Percentiles rank a stretch among this genome's conserved stretches.
Evolutionary conservation across 1,140 invertebrate genomes (phyloP).

Genomic region (Temnothorax nylanderi): DNA sequence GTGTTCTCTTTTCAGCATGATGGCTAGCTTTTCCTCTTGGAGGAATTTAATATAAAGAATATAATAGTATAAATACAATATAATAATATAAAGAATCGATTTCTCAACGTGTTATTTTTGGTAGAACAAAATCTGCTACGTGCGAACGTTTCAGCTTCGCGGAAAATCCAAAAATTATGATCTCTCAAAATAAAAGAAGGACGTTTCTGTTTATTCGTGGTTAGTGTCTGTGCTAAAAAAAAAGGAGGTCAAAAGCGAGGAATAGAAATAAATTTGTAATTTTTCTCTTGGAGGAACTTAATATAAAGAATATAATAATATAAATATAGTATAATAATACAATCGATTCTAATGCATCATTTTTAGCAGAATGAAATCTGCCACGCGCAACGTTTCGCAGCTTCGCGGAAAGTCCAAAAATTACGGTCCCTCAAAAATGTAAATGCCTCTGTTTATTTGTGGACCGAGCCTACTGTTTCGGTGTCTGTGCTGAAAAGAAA

Average conservation of each 20-base stretch:
- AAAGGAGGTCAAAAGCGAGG: not conserved
- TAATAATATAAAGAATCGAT: not conserved
- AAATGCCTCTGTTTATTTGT: not conserved
- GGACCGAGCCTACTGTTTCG: not conserved
- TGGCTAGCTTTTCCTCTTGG: not conserved
- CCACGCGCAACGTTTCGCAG: not conserved
- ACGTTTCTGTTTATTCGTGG: not conserved
- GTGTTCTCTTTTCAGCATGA: not conserved
- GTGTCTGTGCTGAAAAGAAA: not conserved
- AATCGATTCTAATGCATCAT: not conserved
- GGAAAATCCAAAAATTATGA: not conserved
- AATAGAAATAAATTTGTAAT: slow-evolving; percentile 6
- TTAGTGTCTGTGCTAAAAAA: not conserved
- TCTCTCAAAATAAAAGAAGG: not conserved
- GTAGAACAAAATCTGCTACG: not conserved
- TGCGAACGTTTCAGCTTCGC: not conserved
- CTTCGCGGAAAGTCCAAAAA: not conserved
- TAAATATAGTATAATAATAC: too few species aligned
- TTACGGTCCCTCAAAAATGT: not conserved
- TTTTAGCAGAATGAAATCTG: not conserved
- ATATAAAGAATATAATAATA: not conserved
- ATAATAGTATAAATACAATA: not conserved
- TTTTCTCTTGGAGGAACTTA: not conserved
- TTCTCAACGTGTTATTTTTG: not conserved
- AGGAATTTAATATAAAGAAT: not conserved